Evolutionary conservation across 2,888 invertebrate genomes (phyloP).

Genomic region (Balanococcus diminutus): DNA sequence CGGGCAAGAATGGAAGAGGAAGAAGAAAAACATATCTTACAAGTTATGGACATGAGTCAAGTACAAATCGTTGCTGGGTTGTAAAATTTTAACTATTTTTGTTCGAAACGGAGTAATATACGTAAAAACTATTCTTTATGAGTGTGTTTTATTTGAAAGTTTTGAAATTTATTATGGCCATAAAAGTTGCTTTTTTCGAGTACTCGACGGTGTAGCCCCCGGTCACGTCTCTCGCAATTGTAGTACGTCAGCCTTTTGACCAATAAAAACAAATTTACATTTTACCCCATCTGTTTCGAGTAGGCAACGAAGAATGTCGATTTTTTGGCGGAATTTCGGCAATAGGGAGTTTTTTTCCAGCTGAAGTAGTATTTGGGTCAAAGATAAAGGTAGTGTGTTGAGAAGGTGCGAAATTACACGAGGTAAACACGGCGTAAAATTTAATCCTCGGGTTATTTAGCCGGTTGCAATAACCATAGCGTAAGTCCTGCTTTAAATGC

Average conservation of each 20-base stretch:
- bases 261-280: conserved; percentile 34
- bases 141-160: conserved; percentile 39
- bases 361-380: too few relatives aligned
- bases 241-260: conserved; percentile 14
- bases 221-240: not conserved
- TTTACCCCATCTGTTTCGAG: not conserved
- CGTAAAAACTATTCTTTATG: conserved; percentile 31
- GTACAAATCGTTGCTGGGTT: conserved; percentile 25
- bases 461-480: conserved; percentile 15
- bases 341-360: not conserved
- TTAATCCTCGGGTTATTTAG: conserved; percentile 12
- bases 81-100: conserved; percentile 38
- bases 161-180: conserved; percentile 31
- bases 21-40: conserved; percentile 7
- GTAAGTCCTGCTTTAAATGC: conserved; percentile 3
- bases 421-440: conserved; percentile 31
- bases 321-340: not conserved
- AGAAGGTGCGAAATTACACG: not conserved
- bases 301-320: not conserved
- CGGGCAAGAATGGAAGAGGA: not conserved
- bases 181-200: conserved; percentile 10
- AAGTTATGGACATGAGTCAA: conserved; percentile 31
- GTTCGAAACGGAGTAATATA: conserved; percentile 13
- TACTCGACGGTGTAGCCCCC: not conserved
- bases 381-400: not conserved